These are phyloP conservation scores for Phragmatobia fuliginosa DNA, from an alignment of 2,888 invertebrate species.

Conservation along the genomic window DNA sequence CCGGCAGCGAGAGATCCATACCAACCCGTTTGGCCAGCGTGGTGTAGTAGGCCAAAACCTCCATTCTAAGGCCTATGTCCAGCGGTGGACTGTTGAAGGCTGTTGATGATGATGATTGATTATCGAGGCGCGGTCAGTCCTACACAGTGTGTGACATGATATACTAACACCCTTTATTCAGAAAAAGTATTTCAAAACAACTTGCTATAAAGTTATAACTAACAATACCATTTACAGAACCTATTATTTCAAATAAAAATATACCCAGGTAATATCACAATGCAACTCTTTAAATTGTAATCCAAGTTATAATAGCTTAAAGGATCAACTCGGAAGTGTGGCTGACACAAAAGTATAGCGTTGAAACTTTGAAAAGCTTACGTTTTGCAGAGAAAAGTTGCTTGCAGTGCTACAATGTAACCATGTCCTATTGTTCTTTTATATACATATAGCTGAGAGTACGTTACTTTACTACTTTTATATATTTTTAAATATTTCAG, in stretches of 20 bases:
- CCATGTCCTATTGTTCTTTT: conserved; percentile 5
- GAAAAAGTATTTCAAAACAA: background rate
- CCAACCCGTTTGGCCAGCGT: no score
- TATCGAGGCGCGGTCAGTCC: no score
- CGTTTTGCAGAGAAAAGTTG: conserved; percentile 25
- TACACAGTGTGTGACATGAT: no score
- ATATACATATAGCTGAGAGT: background rate
- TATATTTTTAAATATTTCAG: no score
- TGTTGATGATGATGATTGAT: no score
- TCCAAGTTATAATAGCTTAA: conserved; percentile 17
- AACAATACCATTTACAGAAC: background rate
- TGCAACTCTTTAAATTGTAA: conserved; percentile 12
- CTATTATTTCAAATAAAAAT: background rate
- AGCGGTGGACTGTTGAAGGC: no score
- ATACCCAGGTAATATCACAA: conserved; percentile 6
- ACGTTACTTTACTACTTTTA: background rate
- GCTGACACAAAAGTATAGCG: conserved; percentile 25
- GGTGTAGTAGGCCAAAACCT: no score
- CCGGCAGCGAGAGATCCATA: no score
- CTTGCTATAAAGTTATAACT: background rate
- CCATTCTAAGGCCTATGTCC: no score
- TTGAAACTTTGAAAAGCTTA: conserved; percentile 22
- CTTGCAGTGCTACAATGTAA: conserved; percentile 7
- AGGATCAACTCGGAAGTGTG: conserved; percentile 19
- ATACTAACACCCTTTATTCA: background rate